Evolutionary conservation across 1,140 invertebrate genomes (phyloP), one percentile per base, ranked within the genome.

Genomic region (Apolygus lucorum): DNA sequence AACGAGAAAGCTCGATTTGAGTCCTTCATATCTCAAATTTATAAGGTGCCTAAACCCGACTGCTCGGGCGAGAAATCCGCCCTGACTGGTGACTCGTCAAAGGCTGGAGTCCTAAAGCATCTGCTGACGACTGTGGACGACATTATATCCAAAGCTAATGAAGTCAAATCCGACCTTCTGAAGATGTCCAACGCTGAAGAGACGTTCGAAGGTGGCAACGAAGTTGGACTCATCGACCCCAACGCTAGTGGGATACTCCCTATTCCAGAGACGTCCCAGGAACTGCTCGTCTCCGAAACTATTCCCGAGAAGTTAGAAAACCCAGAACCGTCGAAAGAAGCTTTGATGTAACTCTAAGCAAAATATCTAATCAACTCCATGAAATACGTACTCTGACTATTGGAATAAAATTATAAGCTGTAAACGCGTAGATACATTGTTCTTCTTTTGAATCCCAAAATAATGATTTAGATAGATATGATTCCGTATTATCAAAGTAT

Each of bases 1-100:
- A 42, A n/a, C 29, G 64, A 66, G 25, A 1, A 42, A 34, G 26
- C 26, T 1, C 67, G 27, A 54, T 68, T 68, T n/a, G 1, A 29
- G 4, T 63, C 63, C n/a, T 69, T 59, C 24, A 1, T 69, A 1
- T 24, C 14, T 11, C 28, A 52, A 68, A 11, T 71, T 17, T 59
- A 59, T 21, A 24, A 24, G 11, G 4, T 4, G 8, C 11, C 22
- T 4, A 59, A 22, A 22, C 54, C 54, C 22, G 22, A 59, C 22
- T 4, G 34, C 17, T 42, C 34, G 34, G 34, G 34, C 4, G 34
- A 42, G 17, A 42, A 42, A 17, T 8, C 4, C 34, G 34, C 17
- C 17, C 17, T 17, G 4, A 8, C 34, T 4, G 4, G 4, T 17
- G 34, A 42, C 4, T 8, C 4, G 4, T 17, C 4, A 42, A 42